Conservation (phyloP, 2,113 vertebrate species). For the Isichthys henryi region DNA sequence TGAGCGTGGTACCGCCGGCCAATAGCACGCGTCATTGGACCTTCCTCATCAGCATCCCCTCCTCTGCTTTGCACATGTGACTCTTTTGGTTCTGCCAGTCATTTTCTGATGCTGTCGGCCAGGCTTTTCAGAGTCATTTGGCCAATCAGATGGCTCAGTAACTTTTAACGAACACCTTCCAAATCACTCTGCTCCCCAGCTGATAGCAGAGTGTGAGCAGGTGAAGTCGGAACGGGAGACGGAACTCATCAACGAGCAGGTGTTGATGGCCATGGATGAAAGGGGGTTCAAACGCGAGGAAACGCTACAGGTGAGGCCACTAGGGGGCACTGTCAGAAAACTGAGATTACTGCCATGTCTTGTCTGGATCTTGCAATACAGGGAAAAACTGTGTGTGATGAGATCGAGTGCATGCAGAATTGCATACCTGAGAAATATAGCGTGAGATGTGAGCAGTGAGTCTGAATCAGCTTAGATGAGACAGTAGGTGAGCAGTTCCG, state of each 20-base stretch:
- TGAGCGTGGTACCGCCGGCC: constrained; percentile 49
- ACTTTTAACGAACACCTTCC: background rate
- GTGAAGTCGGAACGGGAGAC: constrained; percentile 82
- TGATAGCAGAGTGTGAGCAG: constrained; percentile 90
- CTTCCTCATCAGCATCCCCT: background rate
- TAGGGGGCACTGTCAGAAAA: background rate
- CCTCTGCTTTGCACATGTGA: background rate
- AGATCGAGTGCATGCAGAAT: background rate
- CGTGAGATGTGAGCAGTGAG: background rate
- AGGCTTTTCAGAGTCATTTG: background rate
- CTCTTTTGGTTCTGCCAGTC: background rate
- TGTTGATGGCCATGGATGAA: constrained; percentile 86
- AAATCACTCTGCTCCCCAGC: constrained; percentile 49
- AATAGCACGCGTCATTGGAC: no score
- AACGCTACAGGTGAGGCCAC: constrained; percentile 73
- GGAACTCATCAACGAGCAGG: constrained; percentile 86
- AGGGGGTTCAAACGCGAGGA: constrained; percentile 92
- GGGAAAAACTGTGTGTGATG: background rate
- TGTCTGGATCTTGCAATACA: background rate
- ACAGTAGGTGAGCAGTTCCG: background rate
- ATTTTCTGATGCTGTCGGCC: background rate
- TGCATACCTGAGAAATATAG: background rate
- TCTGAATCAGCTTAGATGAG: background rate
- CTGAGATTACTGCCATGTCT: background rate
- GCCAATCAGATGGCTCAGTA: no score